Evolutionary conservation across 2,888 invertebrate species (phyloP).

Genomic region (Polyommatus icarus): DNA sequence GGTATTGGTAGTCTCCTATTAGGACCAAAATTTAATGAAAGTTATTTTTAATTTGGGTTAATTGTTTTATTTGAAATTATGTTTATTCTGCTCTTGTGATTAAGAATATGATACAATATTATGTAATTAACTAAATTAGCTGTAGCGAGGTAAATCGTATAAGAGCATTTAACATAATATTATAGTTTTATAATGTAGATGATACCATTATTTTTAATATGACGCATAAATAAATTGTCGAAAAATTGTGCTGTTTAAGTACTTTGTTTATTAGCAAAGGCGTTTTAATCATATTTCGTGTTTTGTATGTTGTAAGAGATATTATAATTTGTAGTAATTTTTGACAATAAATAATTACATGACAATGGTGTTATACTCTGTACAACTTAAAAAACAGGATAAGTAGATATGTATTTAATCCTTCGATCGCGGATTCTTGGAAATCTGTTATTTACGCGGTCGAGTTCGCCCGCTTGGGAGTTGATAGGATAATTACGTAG

Average conservation of each 20-base stretch:
- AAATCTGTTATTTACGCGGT: no score
- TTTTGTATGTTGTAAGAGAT: conserved; percentile 45
- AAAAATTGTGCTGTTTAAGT: conserved; percentile 55
- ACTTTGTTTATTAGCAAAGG: conserved; percentile 45
- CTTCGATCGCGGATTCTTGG: no score
- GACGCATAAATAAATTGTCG: conserved; percentile 71
- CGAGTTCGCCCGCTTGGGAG: no score
- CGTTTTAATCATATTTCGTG: conserved; percentile 45
- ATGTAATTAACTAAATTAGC: conserved; percentile 56
- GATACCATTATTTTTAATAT: conserved; percentile 76
- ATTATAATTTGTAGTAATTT: conserved; percentile 46
- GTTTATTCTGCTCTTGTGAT: conserved; percentile 66
- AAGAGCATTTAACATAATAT: conserved; percentile 75
- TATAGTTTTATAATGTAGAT: conserved; percentile 66
- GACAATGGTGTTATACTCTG: conserved; percentile 31
- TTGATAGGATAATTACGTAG: no score
- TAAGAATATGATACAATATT: conserved; percentile 55
- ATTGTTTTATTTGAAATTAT: conserved; percentile 68
- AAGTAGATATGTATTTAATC: no score
- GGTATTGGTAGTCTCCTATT: conserved; percentile 46
- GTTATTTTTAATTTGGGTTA: conserved; percentile 63
- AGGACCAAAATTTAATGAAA: conserved; percentile 70
- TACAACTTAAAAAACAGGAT: conserved; percentile 6
- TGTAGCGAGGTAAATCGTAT: conserved; percentile 70
- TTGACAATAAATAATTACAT: conserved; percentile 44